Percentiles rank a stretch among this genome's conserved stretches.
Conservation (phyloP, 2,888 invertebrate species). For the Habrosyne pyritoides region DNA sequence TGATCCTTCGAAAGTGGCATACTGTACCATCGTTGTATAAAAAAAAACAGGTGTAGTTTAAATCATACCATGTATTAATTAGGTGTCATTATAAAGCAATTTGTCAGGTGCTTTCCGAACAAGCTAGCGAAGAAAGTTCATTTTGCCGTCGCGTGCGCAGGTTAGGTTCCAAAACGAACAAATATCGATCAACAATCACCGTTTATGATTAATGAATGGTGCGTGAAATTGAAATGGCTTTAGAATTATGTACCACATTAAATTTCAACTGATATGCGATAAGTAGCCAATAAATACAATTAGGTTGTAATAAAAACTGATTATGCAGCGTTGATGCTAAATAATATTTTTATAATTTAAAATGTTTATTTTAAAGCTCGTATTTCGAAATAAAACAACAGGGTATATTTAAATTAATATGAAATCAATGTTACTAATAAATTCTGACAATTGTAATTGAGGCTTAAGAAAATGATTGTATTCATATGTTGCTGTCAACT, state of each 20-base stretch:
- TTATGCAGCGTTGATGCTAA: neutral
- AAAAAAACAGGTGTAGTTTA: conserved; percentile 35
- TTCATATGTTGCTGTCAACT: too few relatives aligned
- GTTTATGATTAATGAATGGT: conserved; percentile 60
- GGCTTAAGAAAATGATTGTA: too few relatives aligned
- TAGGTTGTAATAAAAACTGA: conserved; percentile 11
- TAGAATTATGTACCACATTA: conserved; percentile 29
- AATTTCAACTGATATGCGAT: conserved; percentile 26
- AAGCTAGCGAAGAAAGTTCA: conserved; percentile 52
- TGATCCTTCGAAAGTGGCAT: conserved; percentile 10
- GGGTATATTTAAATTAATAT: too few relatives aligned
- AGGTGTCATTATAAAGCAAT: conserved; percentile 69
- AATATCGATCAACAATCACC: conserved; percentile 35
- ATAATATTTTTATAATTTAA: too few relatives aligned
- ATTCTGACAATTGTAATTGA: too few relatives aligned
- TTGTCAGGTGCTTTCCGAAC: conserved; percentile 53
- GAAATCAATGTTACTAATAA: too few relatives aligned
- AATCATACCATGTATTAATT: conserved; percentile 53
- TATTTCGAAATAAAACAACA: too few relatives aligned
- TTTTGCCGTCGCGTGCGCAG: conserved; percentile 51
- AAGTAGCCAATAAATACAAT: conserved; percentile 29
- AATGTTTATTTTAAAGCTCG: too few relatives aligned
- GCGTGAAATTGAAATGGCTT: conserved; percentile 62
- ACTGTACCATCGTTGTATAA: conserved; percentile 21
- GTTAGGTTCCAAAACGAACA: conserved; percentile 43